Base-by-base conservation (phyloP, 2,888 invertebrate species). In the Resseliella maxima region DNA sequence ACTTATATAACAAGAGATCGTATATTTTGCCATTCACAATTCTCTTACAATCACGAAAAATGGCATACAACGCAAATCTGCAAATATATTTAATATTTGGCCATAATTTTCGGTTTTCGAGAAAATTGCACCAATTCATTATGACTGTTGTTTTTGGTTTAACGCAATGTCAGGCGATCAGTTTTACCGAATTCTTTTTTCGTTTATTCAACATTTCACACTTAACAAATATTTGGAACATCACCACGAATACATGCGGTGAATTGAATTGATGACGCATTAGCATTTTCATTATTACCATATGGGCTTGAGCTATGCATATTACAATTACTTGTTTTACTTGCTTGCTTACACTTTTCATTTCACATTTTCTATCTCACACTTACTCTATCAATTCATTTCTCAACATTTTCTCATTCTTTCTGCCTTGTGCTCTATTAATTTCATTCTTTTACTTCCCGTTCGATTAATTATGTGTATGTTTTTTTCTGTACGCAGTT, bases 41-140 rank as follows among this genome's bases (percentile, higher is more conserved):
- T 10, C 31, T 31, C 15, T 72, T 3, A 24, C n/a, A 24, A 10
- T 6, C 15, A 18, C 6, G 24, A 72, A 72, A 72, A 27, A 31
- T 12, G 72, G 35, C 31, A 72, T 12, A 12, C 6, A 3, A 27
- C 27, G 24, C 27, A 27, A 72, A 27, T 12, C 35, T 31, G 18
- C 31, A 31, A 72, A 72, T 15, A 31, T n/a, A 72, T 24, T 24
- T 24, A 50, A 50, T 12, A 50, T 12, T 2, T 50, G 3, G 6
- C 6, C 50, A 50, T 50, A 15, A 12, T 41, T 41, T 12, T 41
- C 50, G 12, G 6, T 31, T 72, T 24, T 59, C 24, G 1, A 24
- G 15, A 12, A 72, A 31, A 72, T 72, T 72, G 35, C 31, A 72
- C 72, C 72, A 72, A 72, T 72, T 31, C 72, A 72, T 72, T 12